Percentiles rank a stretch among this genome's conserved stretches.
Evolutionary conservation across 2,888 invertebrate genomes (phyloP).

Genomic region (Papilio protenor): DNA sequence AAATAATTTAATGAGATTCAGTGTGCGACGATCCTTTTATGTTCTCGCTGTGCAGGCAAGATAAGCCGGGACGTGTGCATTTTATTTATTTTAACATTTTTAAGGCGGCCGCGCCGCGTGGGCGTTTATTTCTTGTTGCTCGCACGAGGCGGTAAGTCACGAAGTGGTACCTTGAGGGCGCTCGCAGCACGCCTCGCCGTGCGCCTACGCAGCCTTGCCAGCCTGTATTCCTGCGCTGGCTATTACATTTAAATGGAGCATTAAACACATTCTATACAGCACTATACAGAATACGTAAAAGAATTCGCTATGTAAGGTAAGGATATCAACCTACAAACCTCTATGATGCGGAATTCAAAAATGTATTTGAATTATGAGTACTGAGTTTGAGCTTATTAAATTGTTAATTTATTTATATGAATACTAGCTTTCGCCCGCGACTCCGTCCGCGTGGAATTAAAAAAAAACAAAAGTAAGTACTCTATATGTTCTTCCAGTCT

Average conservation of each 20-base stretch:
- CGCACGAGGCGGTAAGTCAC: slow-evolving; percentile 78
- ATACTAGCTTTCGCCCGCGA: too few species aligned
- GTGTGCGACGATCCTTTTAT: slow-evolving; percentile 64
- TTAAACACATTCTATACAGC: slow-evolving; percentile 3
- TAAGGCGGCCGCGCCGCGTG: slow-evolving; percentile 66
- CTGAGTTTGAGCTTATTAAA: too few species aligned
- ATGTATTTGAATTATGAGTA: neutral
- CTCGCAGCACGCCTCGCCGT: slow-evolving; percentile 62
- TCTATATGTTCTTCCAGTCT: too few species aligned
- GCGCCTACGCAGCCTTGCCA: slow-evolving; percentile 67
- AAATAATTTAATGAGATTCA: slow-evolving; percentile 42
- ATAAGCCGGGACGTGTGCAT: slow-evolving; percentile 81
- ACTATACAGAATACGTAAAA: neutral
- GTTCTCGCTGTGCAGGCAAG: slow-evolving; percentile 73
- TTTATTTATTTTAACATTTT: slow-evolving; percentile 84
- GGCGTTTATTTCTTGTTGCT: slow-evolving; percentile 66
- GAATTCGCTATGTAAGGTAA: neutral
- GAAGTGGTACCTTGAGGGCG: slow-evolving; percentile 80
- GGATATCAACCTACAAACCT: neutral
- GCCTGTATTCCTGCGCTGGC: slow-evolving; percentile 47
- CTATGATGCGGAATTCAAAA: too few species aligned
- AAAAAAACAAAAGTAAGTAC: too few species aligned
- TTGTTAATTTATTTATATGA: too few species aligned
- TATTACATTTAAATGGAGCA: slow-evolving; percentile 31
- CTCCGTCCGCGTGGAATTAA: too few species aligned